Evolutionary conservation across 2,797 vertebrate species (phyloP), one percentile per base, ranked within the genome.

Genomic region (Sebastes iracundus): DNA sequence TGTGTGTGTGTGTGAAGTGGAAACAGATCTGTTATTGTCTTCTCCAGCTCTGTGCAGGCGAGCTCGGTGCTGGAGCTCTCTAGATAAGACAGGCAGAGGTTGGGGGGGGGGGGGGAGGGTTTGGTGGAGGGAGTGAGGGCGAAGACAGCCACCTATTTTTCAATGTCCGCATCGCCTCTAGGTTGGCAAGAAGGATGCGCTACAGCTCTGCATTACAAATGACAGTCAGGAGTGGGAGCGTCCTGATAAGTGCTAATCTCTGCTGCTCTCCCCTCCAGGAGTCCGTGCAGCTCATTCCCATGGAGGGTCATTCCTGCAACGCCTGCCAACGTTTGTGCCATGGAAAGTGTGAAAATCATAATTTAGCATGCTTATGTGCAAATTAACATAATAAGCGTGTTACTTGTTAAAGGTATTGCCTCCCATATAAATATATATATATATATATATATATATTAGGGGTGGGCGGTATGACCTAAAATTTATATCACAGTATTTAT

Each of bases 121-220:
- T 4, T 20, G 28, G 0, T 10, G 38, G 10, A 0, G n/a, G 8
- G 0, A n/a, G n/a, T 18, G 49, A 52, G 22, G 28, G 22, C 20
- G 33, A 63, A 72, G 86, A 82, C 63, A 79, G 79, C 77, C 27
- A 49, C 82, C 84, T 77, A 90, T 94, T 89, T 90, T 86, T 93
- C 86, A 86, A 79, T 52, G 81, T 90, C 87, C 22, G 23, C 68
- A 71, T 46, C 58, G 67, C 83, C 84, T 89, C 75, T 22, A 68
- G 84, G 77, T 82, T 78, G 80, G 59, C 35, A 66, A 70, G 72
- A 85, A 75, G 68, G 77, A n/a, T 69, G 55, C 46, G 5, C 38
- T 72, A 68, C 58, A 28, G 80, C 76, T 80, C 75, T 52, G 85
- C 83, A 84, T 88, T 82, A 87, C 86, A 91, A 87, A 92, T 87